Base-by-base conservation (phyloP, 1,140 invertebrate genomes). In the Scaptomyza graminum region DNA sequence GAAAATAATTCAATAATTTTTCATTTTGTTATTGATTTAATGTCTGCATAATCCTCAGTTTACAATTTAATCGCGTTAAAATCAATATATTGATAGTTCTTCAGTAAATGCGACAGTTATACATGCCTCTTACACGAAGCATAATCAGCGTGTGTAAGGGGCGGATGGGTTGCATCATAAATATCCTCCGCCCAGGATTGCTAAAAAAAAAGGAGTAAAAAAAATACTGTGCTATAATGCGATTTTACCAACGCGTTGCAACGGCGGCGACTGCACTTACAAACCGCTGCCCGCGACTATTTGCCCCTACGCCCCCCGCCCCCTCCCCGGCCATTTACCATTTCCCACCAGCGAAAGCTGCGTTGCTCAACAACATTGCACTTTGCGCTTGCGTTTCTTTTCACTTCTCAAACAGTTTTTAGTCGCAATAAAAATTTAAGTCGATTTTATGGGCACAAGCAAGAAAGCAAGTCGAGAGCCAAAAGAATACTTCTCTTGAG, bases 401-500 rank as follows among this genome's bases (percentile, higher is more conserved):
- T 71, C 76, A 71, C 75, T 75, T 72, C 69, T 52, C 55, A 56
- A 71, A 66, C 74, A 72, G 60, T 82, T 82, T 74, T 81, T 82
- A 82, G 65, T 81, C 56, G 76, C 79, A 82, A 84, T 84, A 82
- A 84, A 84, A 84, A 84, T 84, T 79, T 79, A 84, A 82, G 80
- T 84, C 79, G 79, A 84, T 84, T 82, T 84, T 84, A 84, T 84
- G 80, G 76, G 63, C 72, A 66, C 57, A 74, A 25, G 25, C 25
- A 25, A 34, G 63, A 65, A 75, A 71, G 60, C 62, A 56, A 76
- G 57, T 56, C 31, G 39, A 61, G 56, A 43, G 28, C 63, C 47
- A 46, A 49, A 28, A 37, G 37, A 69, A 74, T 61, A 69, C 64
- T 54, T 43, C 43, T 54, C 52, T 41, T 22, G 28, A 69, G 66